These are phyloP conservation scores for Channa striata DNA, from an alignment of 2,797 vertebrate species.

Conservation along the genomic window DNA sequence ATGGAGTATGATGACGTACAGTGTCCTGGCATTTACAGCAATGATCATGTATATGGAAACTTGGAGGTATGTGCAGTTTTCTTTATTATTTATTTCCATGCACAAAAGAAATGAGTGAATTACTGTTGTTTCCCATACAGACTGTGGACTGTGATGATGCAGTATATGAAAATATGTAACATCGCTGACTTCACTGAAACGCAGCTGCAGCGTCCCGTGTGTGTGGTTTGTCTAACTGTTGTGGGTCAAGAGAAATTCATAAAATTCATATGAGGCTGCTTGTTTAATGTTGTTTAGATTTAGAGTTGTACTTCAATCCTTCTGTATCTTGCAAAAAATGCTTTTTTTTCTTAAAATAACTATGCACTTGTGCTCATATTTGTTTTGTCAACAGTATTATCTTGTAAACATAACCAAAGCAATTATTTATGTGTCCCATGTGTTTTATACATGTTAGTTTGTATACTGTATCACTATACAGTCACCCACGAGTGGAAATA, in stretches of 20 bases:
- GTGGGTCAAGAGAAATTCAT: neutral
- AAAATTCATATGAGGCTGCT: neutral
- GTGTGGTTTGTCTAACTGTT: neutral
- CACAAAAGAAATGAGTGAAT: neutral
- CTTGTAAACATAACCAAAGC: neutral
- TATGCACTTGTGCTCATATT: neutral
- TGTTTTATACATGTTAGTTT: neutral
- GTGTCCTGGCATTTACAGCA: neutral
- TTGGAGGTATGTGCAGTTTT: slow-evolving; percentile 55
- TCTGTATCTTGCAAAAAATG: neutral
- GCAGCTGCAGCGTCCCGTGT: neutral
- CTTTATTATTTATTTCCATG: neutral
- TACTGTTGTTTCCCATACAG: slow-evolving; percentile 51
- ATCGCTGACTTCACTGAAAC: neutral
- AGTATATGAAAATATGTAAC: slow-evolving; percentile 71
- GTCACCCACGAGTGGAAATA: too few species aligned
- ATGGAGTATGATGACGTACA: neutral
- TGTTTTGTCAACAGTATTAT: neutral
- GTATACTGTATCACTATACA: neutral
- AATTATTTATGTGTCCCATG: neutral
- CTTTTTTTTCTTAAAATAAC: neutral
- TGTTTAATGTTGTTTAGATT: neutral
- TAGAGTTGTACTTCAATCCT: neutral
- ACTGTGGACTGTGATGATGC: slow-evolving; percentile 46
- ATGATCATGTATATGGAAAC: slow-evolving; percentile 63